phyloP scores from a whole-genome alignment of 2,888 invertebrate genomes.

The Caenorhabditis sp. region DNA sequence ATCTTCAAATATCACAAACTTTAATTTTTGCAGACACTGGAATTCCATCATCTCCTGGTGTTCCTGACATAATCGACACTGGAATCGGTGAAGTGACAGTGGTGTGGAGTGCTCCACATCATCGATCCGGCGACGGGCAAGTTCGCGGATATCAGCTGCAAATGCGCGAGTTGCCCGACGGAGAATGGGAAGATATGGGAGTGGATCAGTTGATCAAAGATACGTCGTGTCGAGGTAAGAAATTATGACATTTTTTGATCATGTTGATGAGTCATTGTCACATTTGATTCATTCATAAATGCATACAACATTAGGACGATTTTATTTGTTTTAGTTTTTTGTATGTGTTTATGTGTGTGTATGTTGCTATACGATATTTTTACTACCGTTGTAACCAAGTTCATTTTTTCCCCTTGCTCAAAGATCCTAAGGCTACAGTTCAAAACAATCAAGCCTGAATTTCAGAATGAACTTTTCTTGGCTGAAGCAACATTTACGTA shows the following conservation, averaged over 20 bases:
- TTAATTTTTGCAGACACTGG: conserved; percentile 20
- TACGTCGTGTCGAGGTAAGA: conserved; percentile 62
- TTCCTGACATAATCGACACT: conserved; percentile 62
- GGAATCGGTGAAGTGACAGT: conserved; percentile 64
- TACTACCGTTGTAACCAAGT: neutral
- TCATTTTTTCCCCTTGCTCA: too few species aligned
- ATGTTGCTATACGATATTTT: neutral
- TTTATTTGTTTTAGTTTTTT: neutral
- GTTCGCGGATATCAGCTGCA: conserved; percentile 69
- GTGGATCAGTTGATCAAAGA: conserved; percentile 64
- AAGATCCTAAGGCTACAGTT: too few species aligned
- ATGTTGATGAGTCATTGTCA: neutral
- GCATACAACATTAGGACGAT: neutral
- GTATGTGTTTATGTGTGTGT: neutral
- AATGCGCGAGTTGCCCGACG: conserved; percentile 61
- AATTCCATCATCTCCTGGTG: conserved; percentile 62
- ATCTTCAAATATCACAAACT: neutral
- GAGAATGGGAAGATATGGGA: conserved; percentile 64
- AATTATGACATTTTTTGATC: neutral
- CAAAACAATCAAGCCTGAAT: too few species aligned
- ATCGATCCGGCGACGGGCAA: conserved; percentile 47
- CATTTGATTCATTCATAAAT: neutral
- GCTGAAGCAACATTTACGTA: too few species aligned
- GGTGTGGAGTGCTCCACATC: conserved; percentile 64
- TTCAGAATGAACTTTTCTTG: too few species aligned